These are phyloP conservation scores for Margaritifera margaritifera DNA, from an alignment of 2,888 invertebrate species.

Conservation along the genomic window DNA sequence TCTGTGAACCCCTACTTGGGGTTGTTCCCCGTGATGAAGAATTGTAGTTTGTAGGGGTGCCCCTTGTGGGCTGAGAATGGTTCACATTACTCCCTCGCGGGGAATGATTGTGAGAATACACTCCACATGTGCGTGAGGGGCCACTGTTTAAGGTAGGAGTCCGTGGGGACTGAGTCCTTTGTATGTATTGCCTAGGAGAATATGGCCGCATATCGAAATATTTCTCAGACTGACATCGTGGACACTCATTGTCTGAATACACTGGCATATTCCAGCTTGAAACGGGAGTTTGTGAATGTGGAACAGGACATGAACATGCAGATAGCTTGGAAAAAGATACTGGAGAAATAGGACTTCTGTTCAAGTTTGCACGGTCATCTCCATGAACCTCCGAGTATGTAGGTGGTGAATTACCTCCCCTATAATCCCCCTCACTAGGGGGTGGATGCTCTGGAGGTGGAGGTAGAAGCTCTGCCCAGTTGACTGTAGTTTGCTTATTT, in stretches of 20 bases:
- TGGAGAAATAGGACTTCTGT: slow-evolving; percentile 60
- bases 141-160: slow-evolving; percentile 29
- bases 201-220: slow-evolving; percentile 50
- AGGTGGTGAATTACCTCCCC: slow-evolving; percentile 47
- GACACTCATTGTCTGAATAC: slow-evolving; percentile 63
- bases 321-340: slow-evolving; percentile 62
- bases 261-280: slow-evolving; percentile 52
- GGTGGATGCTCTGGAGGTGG: slow-evolving; percentile 74
- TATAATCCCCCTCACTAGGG: slow-evolving; percentile 67
- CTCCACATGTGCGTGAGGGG: slow-evolving; percentile 21
- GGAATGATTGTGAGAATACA: slow-evolving; percentile 25
- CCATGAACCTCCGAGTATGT: slow-evolving; percentile 40
- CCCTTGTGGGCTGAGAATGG: slow-evolving; percentile 33
- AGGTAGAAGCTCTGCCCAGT: slow-evolving; percentile 71
- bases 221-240: slow-evolving; percentile 47
- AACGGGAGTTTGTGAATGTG: slow-evolving; percentile 53
- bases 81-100: slow-evolving; percentile 7
- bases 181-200: slow-evolving; percentile 51
- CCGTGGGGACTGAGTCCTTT: slow-evolving; percentile 42
- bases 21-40: slow-evolving; percentile 3
- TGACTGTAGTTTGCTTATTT: slow-evolving; percentile 66
- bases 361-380: slow-evolving; percentile 24
- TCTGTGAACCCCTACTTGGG: slow-evolving; percentile 39
- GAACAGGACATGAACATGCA: slow-evolving; percentile 63
- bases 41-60: slow-evolving; percentile 21